Evolutionary conservation across 2,113 vertebrate genomes (phyloP), one percentile per base, ranked within the genome.

Genomic region (Tachycineta bicolor): DNA sequence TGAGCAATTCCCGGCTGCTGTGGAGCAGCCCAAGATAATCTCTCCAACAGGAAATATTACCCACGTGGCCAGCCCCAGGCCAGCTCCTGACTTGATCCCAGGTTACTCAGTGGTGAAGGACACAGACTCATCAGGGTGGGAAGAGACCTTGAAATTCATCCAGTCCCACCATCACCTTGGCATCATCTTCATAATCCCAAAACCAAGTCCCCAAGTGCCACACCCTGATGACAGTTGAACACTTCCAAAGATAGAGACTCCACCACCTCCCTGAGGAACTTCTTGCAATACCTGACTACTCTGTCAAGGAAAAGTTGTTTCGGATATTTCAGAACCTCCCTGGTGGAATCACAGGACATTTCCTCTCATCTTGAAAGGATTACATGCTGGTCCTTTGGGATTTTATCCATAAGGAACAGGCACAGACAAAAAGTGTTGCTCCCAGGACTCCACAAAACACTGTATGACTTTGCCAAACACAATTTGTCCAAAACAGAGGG

Each of bases 321-420:
- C 2, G 0, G 44, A 23, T 33, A 29, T 19, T 44, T 34, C 3
- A 2, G 49, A 18, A 65, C 25, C 19, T 53, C 5, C 11, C 9
- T 65, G 20, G 9, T 29, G 7, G 24, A 53, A 79, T 44, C 49
- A 19, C 65, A 53, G 14, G 60, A 43, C 49, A 34, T 64, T 34
- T 64, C 9, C 49, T 53, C 31, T 44, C 24, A 53, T 44, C 49
- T 24, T 28, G 14, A 64, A 43, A 53, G 49, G 31, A 44, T 44
- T 34, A 44, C 20, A 14, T 55, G 25, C 14, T 50, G 39, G 44
- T 65, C 39, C 39, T 55, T 37, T 19, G 31, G 49, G 25, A 24
- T 65, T 65, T 55, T 55, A 7, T 44, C 76, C 20, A 7, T 9
- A 25, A 44, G 2, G 20, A 65, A 44, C 1, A 15, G 7, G 11